Conservation (phyloP, 1,140 invertebrate species). For the Drosophila funebris region DNA sequence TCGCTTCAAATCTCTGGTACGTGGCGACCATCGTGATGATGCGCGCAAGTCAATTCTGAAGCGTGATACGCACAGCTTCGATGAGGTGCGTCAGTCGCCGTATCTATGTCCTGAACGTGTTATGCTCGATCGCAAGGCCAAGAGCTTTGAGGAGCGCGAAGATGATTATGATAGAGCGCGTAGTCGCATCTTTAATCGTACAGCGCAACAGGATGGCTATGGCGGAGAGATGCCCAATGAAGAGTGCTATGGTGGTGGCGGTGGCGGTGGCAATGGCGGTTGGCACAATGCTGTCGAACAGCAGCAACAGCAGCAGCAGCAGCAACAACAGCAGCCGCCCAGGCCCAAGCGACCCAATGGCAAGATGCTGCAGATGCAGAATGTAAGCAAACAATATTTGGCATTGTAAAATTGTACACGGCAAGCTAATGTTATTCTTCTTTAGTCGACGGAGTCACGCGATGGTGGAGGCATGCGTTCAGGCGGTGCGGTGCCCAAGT, state of each 20-base stretch:
- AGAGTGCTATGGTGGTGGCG: constrained; percentile 61
- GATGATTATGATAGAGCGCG: constrained; percentile 93
- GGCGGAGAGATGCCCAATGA: constrained; percentile 43
- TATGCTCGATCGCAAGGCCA: constrained; percentile 89
- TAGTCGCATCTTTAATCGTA: constrained; percentile 91
- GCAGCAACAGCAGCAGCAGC: constrained; percentile 54
- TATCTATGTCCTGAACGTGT: constrained; percentile 86
- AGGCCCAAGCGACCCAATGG: constrained; percentile 73
- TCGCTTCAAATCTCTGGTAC: constrained; percentile 87
- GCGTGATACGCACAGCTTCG: constrained; percentile 91
- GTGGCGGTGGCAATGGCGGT: constrained; percentile 17
- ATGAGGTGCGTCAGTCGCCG: constrained; percentile 85
- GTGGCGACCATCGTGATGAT: constrained; percentile 86
- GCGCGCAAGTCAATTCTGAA: constrained; percentile 93
- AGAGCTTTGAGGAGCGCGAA: constrained; percentile 95
- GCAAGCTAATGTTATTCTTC: neutral
- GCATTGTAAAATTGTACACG: neutral
- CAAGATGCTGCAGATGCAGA: constrained; percentile 81
- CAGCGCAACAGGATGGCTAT: constrained; percentile 65
- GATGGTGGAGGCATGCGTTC: constrained; percentile 73
- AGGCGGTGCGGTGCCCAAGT: constrained; percentile 89
- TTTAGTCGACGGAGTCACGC: constrained; percentile 85
- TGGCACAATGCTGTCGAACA: constrained; percentile 64
- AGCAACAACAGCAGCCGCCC: constrained; percentile 55
- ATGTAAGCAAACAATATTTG: constrained; percentile 40